Percentiles rank a stretch among this genome's conserved stretches.
These are phyloP conservation scores for Glaucopsyche alexis DNA, from an alignment of 2,888 invertebrate genomes.

Conservation along the genomic window DNA sequence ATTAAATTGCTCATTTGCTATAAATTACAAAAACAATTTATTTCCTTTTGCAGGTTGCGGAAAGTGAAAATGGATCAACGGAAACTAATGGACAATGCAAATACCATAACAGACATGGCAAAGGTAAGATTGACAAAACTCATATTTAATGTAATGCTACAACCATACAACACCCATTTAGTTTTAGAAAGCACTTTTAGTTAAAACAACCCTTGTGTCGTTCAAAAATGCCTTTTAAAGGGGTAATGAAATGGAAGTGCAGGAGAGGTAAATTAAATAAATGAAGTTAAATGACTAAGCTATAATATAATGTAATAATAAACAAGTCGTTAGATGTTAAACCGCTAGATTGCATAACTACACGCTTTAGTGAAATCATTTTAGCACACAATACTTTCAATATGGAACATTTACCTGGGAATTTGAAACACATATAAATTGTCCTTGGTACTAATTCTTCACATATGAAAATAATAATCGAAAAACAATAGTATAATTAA, in stretches of 20 bases:
- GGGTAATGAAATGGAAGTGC: neutral
- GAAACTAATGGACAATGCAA: slow-evolving; percentile 99
- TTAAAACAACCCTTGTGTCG: slow-evolving; percentile 2
- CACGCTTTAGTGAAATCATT: slow-evolving; percentile 14
- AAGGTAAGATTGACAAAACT: slow-evolving; percentile 86
- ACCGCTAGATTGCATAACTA: slow-evolving; percentile 1
- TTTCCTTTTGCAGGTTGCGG: slow-evolving; percentile 86
- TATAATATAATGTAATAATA: neutral
- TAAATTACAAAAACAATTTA: neutral
- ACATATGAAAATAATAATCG: neutral
- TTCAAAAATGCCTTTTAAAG: slow-evolving; percentile 4
- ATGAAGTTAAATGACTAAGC: neutral
- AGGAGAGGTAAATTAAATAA: slow-evolving; percentile 9
- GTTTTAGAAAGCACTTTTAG: slow-evolving; percentile 52
- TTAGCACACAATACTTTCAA: slow-evolving; percentile 3
- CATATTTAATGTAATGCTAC: slow-evolving; percentile 55
- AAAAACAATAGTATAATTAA: neutral
- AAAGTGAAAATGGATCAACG: slow-evolving; percentile 99
- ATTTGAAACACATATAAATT: neutral
- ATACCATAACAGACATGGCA: slow-evolving; percentile 99
- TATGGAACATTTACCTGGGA: neutral
- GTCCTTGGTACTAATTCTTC: neutral
- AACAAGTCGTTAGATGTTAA: neutral
- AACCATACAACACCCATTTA: slow-evolving; percentile 69
- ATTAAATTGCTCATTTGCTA: neutral